Evolutionary conservation across 2,888 invertebrate species (phyloP).

Genomic region (Celastrina argiolus): DNA sequence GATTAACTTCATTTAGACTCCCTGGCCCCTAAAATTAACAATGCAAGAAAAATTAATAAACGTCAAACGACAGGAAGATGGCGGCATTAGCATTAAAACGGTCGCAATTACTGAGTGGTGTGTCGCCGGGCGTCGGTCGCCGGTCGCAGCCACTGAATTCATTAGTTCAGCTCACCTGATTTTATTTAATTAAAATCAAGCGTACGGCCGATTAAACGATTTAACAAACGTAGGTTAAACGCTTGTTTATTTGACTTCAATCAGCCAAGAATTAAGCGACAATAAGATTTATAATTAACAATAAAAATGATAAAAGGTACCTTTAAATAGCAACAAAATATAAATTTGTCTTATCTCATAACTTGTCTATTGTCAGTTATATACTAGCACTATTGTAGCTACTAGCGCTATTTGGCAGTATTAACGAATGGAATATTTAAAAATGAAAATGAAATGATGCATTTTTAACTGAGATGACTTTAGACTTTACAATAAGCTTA

Average conservation of each 20-base stretch:
- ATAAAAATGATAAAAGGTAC: no score
- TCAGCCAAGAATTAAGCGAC: not conserved
- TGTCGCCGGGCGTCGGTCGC: slow-evolving; percentile 50
- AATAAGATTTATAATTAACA: no score
- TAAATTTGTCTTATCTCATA: no score
- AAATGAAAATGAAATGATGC: no score
- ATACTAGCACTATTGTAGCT: no score
- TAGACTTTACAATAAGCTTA: no score
- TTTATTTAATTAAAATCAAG: slow-evolving; percentile 68
- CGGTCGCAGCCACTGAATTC: slow-evolving; percentile 56
- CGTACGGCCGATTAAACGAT: slow-evolving; percentile 24
- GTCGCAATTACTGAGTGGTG: slow-evolving; percentile 73
- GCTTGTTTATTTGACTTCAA: not conserved
- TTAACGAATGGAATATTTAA: no score
- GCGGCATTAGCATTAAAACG: slow-evolving; percentile 64
- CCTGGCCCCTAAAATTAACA: not conserved
- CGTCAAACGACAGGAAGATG: slow-evolving; percentile 38
- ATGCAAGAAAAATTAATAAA: slow-evolving; percentile 30
- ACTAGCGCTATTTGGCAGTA: no score
- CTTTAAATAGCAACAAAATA: not conserved
- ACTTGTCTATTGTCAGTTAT: no score
- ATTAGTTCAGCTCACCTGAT: slow-evolving; percentile 78
- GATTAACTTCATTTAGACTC: not conserved
- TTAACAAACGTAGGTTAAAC: slow-evolving; percentile 24
- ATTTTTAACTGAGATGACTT: no score